Evolutionary conservation across 2,797 vertebrate genomes (phyloP).

Genomic region (Phrynocephalus guinanensis): DNA sequence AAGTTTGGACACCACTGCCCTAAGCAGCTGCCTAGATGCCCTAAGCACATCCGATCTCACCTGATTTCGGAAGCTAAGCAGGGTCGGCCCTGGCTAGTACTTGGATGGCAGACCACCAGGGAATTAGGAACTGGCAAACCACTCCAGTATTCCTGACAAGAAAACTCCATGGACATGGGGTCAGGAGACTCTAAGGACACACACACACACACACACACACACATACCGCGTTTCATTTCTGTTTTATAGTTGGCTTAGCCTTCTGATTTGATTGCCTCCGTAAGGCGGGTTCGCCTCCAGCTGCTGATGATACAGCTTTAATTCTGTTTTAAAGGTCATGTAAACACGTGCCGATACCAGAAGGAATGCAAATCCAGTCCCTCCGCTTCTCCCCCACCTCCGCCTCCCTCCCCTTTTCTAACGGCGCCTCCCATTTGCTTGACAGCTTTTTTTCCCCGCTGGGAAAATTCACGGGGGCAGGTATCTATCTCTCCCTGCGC

Average conservation of each 20-base stretch:
- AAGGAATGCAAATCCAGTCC: slow-evolving; percentile 83
- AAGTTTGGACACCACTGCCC: no score
- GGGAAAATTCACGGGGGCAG: slow-evolving; percentile 74
- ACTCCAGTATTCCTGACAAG: no score
- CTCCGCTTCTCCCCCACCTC: not conserved
- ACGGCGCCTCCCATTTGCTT: slow-evolving; percentile 77
- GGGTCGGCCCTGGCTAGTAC: no score
- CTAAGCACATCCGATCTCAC: no score
- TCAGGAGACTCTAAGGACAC: not conserved
- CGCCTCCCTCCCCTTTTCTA: slow-evolving; percentile 61
- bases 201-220: no score
- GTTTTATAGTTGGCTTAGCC: slow-evolving; percentile 84
- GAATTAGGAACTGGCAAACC: no score
- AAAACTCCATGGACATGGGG: no score
- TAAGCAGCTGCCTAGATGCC: no score
- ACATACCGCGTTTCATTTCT: slow-evolving; percentile 80
- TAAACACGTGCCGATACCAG: slow-evolving; percentile 82
- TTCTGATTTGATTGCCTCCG: slow-evolving; percentile 84
- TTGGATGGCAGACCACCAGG: no score
- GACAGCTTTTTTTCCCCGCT: slow-evolving; percentile 64
- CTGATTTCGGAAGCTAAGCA: no score
- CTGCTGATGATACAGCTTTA: slow-evolving; percentile 84
- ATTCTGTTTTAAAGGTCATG: slow-evolving; percentile 87
- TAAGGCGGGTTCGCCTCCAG: slow-evolving; percentile 84
- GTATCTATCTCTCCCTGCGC: not conserved